A percentile compares a stretch with the other conserved stretches of the same genome.
These are phyloP conservation scores for Illadopsis cleaveri DNA, from an alignment of 2,113 vertebrate genomes.

Conservation along the genomic window DNA sequence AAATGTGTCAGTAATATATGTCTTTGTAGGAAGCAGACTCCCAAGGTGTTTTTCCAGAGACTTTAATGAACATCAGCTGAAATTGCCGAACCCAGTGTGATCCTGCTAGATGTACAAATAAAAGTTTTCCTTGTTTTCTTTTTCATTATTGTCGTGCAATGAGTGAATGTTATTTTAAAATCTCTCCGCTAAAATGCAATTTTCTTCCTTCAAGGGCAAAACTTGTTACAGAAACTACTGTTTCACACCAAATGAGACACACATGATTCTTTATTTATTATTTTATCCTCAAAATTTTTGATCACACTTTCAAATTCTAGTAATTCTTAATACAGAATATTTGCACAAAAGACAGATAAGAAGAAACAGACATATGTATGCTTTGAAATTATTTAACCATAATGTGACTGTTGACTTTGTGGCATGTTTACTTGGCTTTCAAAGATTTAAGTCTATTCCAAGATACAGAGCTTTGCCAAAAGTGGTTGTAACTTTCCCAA, in stretches of 20 bases:
- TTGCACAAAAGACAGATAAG: background rate
- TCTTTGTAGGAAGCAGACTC: background rate
- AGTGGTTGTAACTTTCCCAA: background rate
- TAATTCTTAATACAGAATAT: conserved; percentile 1
- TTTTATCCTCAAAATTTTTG: conserved; percentile 14
- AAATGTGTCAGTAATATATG: background rate
- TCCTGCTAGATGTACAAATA: background rate
- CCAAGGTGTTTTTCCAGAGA: background rate
- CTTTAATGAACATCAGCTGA: fast-evolving
- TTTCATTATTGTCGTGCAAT: background rate
- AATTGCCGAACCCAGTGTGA: background rate
- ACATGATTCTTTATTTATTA: background rate
- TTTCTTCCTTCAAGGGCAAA: conserved; percentile 16
- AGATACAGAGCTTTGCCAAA: background rate
- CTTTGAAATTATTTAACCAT: background rate
- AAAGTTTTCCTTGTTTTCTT: background rate
- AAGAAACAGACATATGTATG: background rate
- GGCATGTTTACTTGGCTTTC: conserved; percentile 7
- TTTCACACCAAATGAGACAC: background rate
- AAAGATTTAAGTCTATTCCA: background rate
- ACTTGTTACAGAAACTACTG: background rate
- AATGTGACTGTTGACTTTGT: background rate
- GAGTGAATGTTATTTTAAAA: background rate
- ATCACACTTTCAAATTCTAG: background rate
- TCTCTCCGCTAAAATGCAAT: background rate